phyloP scores from a whole-genome alignment of 2,797 vertebrate species.

The Chrosomus eos region DNA sequence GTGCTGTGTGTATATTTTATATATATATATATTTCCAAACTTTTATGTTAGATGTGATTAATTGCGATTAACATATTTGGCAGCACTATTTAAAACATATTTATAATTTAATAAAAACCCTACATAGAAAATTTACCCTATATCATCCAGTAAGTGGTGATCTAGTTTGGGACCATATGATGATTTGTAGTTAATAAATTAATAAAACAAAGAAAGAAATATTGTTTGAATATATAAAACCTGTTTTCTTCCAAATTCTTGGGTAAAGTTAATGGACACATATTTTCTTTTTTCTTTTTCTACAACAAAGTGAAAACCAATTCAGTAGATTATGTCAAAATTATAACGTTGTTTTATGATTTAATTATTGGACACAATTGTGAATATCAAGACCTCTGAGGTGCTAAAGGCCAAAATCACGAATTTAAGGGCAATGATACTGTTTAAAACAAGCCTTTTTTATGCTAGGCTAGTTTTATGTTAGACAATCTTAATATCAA shows the following conservation, averaged over 20 bases:
- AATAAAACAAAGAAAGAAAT: background rate
- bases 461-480: background rate
- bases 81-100: no score
- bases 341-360: background rate
- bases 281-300: no score
- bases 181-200: background rate
- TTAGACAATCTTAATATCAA: background rate
- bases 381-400: background rate
- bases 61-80: no score
- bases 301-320: background rate
- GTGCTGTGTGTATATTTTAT: no score
- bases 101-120: no score
- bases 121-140: background rate
- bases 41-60: no score
- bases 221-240: background rate
- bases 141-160: background rate
- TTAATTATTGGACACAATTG: constrained; percentile 1
- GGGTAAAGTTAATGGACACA: background rate
- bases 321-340: background rate
- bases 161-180: background rate
- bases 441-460: background rate
- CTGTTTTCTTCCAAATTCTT: background rate
- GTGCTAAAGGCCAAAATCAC: background rate
- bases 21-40: no score
- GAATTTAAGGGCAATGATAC: background rate